Base-by-base conservation (phyloP, 2,113 vertebrate species). In the Athene cunicularia region DNA sequence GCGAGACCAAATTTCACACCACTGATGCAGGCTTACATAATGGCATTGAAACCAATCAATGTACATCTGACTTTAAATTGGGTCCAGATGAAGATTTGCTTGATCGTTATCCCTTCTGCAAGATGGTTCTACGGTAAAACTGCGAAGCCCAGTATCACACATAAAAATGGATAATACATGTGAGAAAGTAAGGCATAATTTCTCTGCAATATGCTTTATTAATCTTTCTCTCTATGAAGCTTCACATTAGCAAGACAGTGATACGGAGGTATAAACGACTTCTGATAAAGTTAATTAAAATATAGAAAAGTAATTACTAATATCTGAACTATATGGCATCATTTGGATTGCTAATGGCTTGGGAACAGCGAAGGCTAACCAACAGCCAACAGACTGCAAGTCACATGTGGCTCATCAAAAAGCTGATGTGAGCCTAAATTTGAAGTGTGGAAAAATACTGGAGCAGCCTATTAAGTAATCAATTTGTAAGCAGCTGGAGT, bases 261-360 rank as follows among this genome's bases (percentile, higher is more conserved):
- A 75, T 56, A 60, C 0, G 0, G 71, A 91, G 35, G 52, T 75
- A 89, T 49, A 91, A 91, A 76, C 0, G 0, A 41, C 70, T 95
- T 63, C 60, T 84, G 52, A 80, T 72, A 53, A 94, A 90, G 50
- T 64, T 90, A 92, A 91, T 95, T 94, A 82, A 92, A 88, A 73
- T 28, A 79, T 0, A 88, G 77, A 37, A 85, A 91, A 86, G 47
- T 83, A 82, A 92, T 95, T 85, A 88, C 41, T 77, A 81, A 35
- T 93, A 85, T 56, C 79, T 76, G 79, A 88, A 66, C 35, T 70
- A 3, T 4, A 56, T 9, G 71, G 50, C 32, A 79, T 81, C 26
- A 55, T 33, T 67, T 80, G 88, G 56, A 79, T 43, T 80, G 79
- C 47, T 79, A 63, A 88, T 30, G 47, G 62, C 47, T 70, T 1